phyloP scores from a whole-genome alignment of 1,140 invertebrate species.

The Scaptodrosophila lebanonensis region DNA sequence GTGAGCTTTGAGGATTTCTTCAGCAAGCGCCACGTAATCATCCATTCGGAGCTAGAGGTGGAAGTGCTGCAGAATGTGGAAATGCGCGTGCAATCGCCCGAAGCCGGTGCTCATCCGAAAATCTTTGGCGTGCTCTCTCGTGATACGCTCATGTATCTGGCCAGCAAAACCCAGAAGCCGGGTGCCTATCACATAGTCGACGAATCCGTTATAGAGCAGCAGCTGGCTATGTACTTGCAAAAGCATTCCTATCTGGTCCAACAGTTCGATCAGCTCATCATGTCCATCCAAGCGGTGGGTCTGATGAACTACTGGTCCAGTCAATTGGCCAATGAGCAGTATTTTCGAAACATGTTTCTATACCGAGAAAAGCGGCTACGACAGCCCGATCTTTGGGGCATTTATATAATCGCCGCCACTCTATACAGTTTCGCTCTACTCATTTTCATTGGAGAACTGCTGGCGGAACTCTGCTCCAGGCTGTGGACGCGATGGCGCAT shows the following conservation, averaged over 20 bases:
- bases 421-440: slow-evolving; percentile 25
- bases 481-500: neutral
- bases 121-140: slow-evolving; percentile 33
- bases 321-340: slow-evolving; percentile 27
- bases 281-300: slow-evolving; percentile 43
- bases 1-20: slow-evolving; percentile 19
- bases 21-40: slow-evolving; percentile 3
- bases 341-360: slow-evolving; percentile 32
- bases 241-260: slow-evolving; percentile 43
- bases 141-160: slow-evolving; percentile 31
- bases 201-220: slow-evolving; percentile 43
- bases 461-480: slow-evolving; percentile 1
- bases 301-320: slow-evolving; percentile 40
- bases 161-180: slow-evolving; percentile 12
- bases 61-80: slow-evolving; percentile 34
- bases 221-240: slow-evolving; percentile 48
- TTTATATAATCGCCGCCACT: slow-evolving; percentile 21
- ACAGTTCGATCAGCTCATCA: slow-evolving; percentile 36
- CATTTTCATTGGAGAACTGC: slow-evolving; percentile 31
- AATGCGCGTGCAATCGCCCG: neutral
- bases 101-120: neutral
- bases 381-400: slow-evolving; percentile 29
- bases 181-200: slow-evolving; percentile 37
- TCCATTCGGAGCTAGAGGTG: slow-evolving; percentile 26
- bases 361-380: slow-evolving; percentile 27